These are phyloP conservation scores for Sprattus sprattus DNA, from an alignment of 2,113 vertebrate genomes.

Conservation along the genomic window DNA sequence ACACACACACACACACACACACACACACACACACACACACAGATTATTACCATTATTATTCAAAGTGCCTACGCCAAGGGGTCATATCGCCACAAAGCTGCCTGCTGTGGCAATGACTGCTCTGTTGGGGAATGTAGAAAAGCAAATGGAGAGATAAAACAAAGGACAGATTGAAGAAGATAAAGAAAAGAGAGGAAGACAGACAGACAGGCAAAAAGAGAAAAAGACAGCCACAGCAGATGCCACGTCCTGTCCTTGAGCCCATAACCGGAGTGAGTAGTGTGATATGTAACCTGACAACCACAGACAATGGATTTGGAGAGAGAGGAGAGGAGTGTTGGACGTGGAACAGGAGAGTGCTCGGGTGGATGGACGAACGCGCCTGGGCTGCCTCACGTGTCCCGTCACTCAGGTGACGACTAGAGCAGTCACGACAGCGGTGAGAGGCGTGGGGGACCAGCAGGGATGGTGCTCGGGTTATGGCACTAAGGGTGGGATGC, in stretches of 20 bases:
- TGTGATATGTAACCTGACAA: neutral
- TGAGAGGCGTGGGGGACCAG: neutral
- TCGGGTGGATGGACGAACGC: neutral
- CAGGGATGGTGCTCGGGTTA: neutral
- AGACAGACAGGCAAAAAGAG: neutral
- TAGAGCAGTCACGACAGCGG: neutral
- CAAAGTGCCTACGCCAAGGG: neutral
- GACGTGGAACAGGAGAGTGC: neutral
- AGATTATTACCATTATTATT: neutral
- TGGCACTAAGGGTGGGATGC: neutral
- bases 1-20: conserved; percentile 14
- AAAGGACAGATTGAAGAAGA: neutral
- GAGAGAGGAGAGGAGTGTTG: neutral
- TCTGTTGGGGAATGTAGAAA: neutral
- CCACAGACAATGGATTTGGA: neutral
- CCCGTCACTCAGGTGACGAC: neutral
- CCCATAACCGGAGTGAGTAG: neutral
- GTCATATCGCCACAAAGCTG: neutral
- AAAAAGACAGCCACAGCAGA: neutral
- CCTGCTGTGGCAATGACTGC: neutral
- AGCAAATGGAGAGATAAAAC: neutral
- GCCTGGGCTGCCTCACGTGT: neutral
- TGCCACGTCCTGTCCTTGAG: neutral
- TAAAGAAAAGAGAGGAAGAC: conserved; percentile 32
- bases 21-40: neutral